Conservation (phyloP, 2,113 vertebrate species). For the Silurus meridionalis region DNA sequence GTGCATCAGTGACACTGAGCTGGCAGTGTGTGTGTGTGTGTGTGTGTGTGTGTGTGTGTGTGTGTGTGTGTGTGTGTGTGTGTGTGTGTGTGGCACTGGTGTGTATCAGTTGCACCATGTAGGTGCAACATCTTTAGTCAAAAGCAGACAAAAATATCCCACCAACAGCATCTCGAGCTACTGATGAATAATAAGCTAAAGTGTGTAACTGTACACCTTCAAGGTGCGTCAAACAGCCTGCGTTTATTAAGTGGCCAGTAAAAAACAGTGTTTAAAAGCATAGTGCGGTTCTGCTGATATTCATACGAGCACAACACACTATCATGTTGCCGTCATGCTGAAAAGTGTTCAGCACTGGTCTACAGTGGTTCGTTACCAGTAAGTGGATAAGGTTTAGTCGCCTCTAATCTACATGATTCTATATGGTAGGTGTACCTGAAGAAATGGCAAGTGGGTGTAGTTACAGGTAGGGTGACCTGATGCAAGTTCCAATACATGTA, state of each 20-base stretch:
- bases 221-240: neutral
- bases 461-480: neutral
- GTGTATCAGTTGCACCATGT: neutral
- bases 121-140: no score
- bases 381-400: neutral
- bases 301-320: neutral
- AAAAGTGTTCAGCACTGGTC: neutral
- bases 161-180: neutral
- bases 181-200: neutral
- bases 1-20: neutral
- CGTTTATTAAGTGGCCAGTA: neutral
- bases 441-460: neutral
- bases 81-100: neutral
- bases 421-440: neutral
- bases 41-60: neutral
- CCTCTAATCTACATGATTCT: neutral
- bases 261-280: neutral
- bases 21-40: neutral
- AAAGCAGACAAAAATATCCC: neutral
- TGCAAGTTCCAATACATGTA: constrained; percentile 31
- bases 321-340: neutral
- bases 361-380: neutral
- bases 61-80: neutral
- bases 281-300: neutral
- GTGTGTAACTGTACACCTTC: neutral